These are phyloP conservation scores for Zapornia atra DNA, from an alignment of 2,113 vertebrate species.

Conservation along the genomic window DNA sequence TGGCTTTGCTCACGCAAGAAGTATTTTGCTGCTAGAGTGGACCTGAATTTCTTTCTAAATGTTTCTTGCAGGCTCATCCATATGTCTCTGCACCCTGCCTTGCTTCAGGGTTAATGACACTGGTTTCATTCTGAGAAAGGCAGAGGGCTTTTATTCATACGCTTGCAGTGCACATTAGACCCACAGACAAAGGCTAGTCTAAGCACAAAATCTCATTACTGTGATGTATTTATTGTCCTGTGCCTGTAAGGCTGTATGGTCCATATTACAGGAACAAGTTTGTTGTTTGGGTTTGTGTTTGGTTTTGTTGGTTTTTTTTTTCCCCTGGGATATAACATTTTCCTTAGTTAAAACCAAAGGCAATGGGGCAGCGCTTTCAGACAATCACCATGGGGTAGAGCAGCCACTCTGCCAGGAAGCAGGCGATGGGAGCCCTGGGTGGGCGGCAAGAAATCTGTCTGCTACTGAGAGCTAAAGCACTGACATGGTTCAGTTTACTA, in stretches of 20 bases:
- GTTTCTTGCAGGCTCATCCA: background rate
- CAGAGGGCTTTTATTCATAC: background rate
- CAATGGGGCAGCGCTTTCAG: background rate
- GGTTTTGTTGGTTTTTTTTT: background rate
- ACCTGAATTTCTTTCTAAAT: background rate
- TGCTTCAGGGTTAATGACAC: background rate
- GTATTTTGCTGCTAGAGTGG: background rate
- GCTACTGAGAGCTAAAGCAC: constrained; percentile 15
- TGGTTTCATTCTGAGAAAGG: background rate
- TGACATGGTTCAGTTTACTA: constrained; percentile 14
- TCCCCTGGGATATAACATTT: background rate
- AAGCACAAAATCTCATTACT: background rate
- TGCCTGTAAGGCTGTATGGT: background rate
- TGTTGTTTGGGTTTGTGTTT: background rate
- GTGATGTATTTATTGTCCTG: background rate
- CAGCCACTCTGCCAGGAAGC: background rate
- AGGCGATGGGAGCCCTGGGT: background rate
- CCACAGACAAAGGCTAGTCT: background rate
- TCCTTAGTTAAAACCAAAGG: background rate
- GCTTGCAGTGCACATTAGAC: background rate
- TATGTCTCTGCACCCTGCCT: background rate
- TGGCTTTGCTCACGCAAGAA: background rate
- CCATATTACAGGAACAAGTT: background rate
- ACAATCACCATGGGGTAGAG: background rate
- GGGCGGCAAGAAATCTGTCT: constrained; percentile 32